Percentiles rank a stretch among this genome's conserved stretches.
These are phyloP conservation scores for Aurelia sp. DNA, from an alignment of 30 jellyfish, hydroid and myxozoan genomes.

Conservation along the genomic window DNA sequence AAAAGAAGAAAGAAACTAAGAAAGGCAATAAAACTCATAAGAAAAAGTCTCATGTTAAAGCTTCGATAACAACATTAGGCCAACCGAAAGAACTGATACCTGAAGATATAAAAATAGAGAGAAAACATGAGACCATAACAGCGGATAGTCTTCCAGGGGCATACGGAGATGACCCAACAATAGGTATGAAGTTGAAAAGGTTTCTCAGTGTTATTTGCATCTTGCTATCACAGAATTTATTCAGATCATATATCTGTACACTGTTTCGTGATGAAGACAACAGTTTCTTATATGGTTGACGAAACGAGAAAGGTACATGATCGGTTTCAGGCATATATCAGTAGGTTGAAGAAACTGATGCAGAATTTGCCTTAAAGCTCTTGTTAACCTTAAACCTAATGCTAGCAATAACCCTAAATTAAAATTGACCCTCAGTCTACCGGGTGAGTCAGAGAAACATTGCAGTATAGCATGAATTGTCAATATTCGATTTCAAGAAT, in stretches of 20 bases:
- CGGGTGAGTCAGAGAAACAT: too few species aligned
- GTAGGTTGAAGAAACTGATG: too few species aligned
- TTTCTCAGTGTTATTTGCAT: neutral
- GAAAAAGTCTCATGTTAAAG: conserved; percentile 8
- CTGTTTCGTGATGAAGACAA: too few species aligned
- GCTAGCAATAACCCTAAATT: too few species aligned
- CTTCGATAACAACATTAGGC: conserved; percentile 5
- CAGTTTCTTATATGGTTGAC: too few species aligned
- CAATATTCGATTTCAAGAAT: too few species aligned
- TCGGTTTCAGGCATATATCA: too few species aligned
- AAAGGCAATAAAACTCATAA: conserved; percentile 13
- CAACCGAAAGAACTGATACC: conserved; percentile 84
- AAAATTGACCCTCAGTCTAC: too few species aligned
- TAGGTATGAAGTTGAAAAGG: conserved; percentile 40
- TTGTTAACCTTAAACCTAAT: too few species aligned
- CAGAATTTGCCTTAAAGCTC: too few species aligned
- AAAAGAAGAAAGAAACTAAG: conserved; percentile 27
- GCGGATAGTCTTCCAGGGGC: conserved; percentile 97
- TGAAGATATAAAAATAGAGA: conserved; percentile 84
- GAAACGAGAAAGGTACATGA: too few species aligned
- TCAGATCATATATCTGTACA: neutral
- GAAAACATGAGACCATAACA: conserved; percentile 71
- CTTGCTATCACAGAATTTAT: neutral
- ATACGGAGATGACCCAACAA: conserved; percentile 90
- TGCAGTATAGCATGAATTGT: too few species aligned